Evolutionary conservation across 1,140 invertebrate genomes (phyloP).

Genomic region (Dendroctonus valens): DNA sequence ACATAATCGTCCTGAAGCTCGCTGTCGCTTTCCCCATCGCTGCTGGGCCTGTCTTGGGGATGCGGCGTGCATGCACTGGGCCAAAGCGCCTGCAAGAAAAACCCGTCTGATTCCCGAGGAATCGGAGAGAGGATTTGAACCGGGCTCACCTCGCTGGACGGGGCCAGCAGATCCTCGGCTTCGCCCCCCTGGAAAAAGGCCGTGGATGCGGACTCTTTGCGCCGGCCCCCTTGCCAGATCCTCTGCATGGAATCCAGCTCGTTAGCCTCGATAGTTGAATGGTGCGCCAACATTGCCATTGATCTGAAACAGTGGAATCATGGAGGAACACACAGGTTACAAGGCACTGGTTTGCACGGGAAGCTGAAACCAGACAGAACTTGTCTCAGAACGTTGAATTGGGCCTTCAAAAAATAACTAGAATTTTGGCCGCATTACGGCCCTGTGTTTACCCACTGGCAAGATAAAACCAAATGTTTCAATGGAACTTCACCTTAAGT

Average conservation of each 20-base stretch:
- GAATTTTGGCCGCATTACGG: too few relatives aligned
- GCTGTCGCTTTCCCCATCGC: constrained; percentile 34
- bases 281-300: constrained; percentile 21
- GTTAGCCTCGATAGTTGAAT: constrained; percentile 40
- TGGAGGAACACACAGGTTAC: too few relatives aligned
- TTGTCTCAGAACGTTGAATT: too few relatives aligned
- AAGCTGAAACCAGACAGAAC: too few relatives aligned
- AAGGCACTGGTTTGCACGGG: too few relatives aligned
- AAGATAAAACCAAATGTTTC: too few relatives aligned
- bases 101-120: neutral
- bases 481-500: too few relatives aligned
- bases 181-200: constrained; percentile 42
- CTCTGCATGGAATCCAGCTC: constrained; percentile 46
- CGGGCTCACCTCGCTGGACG: constrained; percentile 25
- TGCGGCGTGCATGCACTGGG: constrained; percentile 26
- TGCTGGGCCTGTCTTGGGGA: constrained; percentile 24
- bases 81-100: constrained; percentile 8
- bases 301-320: neutral
- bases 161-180: constrained; percentile 37
- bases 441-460: too few relatives aligned
- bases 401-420: too few relatives aligned
- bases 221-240: constrained; percentile 38
- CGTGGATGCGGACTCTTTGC: constrained; percentile 31
- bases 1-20: constrained; percentile 33
- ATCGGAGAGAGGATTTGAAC: neutral